phyloP scores from a whole-genome alignment of 2,888 invertebrate species.

The Phalera bucephala region DNA sequence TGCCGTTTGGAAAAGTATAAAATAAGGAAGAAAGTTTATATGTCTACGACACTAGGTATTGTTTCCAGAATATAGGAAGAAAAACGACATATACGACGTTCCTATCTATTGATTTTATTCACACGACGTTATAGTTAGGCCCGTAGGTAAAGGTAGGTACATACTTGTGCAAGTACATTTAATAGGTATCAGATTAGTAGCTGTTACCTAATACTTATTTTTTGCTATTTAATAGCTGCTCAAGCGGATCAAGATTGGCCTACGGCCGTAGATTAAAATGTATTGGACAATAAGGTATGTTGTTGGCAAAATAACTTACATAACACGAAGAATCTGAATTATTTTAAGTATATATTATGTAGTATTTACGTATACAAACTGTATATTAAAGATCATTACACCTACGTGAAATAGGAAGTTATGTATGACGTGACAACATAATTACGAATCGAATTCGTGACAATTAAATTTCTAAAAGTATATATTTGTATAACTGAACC shows the following conservation, averaged over 20 bases:
- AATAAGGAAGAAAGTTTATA: neutral
- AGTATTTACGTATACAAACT: too few species aligned
- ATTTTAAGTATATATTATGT: neutral
- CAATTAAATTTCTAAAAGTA: too few species aligned
- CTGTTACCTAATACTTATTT: constrained; percentile 24
- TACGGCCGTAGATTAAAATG: constrained; percentile 51
- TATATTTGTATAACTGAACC: too few species aligned
- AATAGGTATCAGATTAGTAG: neutral
- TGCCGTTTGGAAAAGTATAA: neutral
- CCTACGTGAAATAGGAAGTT: too few species aligned
- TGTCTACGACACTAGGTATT: too few species aligned
- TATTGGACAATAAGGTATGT: constrained; percentile 62
- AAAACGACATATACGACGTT: neutral
- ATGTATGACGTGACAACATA: too few species aligned
- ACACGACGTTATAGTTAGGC: constrained; percentile 4
- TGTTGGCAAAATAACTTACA: constrained; percentile 7
- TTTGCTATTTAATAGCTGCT: constrained; percentile 50
- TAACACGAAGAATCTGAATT: neutral
- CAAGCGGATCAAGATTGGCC: constrained; percentile 52
- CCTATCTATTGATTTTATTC: constrained; percentile 3
- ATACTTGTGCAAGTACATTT: constrained; percentile 7
- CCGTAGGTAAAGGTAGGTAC: constrained; percentile 11
- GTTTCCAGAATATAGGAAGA: too few species aligned
- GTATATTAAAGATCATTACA: too few species aligned
- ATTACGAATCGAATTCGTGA: too few species aligned